Evolutionary conservation across 2,888 invertebrate genomes (phyloP).

Genomic region (Cacoxenus indagator): DNA sequence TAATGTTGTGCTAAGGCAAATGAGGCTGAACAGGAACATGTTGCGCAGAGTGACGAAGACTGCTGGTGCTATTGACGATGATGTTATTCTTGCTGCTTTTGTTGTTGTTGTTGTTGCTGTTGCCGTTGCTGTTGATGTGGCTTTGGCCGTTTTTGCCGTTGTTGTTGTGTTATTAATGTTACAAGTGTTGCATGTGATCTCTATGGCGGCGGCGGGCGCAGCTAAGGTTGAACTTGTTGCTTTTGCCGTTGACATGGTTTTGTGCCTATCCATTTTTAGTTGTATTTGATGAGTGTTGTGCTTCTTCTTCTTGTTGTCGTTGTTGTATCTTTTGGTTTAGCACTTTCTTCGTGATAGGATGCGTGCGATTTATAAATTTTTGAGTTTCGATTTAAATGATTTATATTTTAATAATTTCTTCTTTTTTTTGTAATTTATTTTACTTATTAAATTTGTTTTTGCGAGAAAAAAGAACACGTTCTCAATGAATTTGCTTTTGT

Average conservation of each 20-base stretch:
- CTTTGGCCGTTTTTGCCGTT: conserved; percentile 21
- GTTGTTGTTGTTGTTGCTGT: conserved; percentile 24
- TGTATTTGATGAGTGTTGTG: conserved; percentile 8
- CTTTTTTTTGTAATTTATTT: conserved; percentile 24
- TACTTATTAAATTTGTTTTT: not conserved
- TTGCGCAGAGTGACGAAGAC: conserved; percentile 42
- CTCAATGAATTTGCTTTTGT: not conserved
- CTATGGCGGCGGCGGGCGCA: not conserved
- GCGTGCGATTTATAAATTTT: too few relatives aligned
- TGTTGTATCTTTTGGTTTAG: not conserved
- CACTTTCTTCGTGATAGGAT: conserved; percentile 11
- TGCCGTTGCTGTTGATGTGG: conserved; percentile 26
- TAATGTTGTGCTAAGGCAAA: conserved; percentile 42
- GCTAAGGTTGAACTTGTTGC: conserved; percentile 15
- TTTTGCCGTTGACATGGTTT: conserved; percentile 7
- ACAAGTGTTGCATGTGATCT: not conserved
- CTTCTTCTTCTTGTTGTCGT: not conserved
- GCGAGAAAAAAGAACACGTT: not conserved
- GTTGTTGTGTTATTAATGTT: conserved; percentile 21
- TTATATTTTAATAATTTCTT: not conserved
- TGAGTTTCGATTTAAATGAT: too few relatives aligned
- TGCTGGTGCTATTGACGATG: conserved; percentile 16
- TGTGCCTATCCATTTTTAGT: conserved; percentile 5
- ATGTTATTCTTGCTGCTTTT: conserved; percentile 25
- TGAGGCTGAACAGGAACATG: conserved; percentile 52